phyloP scores from a whole-genome alignment of 1,140 invertebrate genomes.

The Pentalonia nigronervosa region DNA sequence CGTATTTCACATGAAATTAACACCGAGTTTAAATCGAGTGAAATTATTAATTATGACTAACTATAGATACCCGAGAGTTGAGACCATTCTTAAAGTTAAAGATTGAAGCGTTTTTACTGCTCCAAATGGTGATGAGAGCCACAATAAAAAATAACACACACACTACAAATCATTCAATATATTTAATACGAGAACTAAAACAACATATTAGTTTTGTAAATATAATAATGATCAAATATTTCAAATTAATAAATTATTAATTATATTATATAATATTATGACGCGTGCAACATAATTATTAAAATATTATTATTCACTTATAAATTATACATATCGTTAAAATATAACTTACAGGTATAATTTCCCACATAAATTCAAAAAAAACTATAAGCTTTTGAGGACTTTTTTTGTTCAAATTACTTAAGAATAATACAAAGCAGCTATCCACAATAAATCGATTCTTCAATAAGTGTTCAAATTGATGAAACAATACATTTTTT shows the following conservation, averaged over 20 bases:
- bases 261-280: neutral
- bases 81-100: neutral
- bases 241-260: neutral
- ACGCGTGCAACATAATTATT: neutral
- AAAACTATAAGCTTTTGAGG: neutral
- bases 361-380: slow-evolving; percentile 36
- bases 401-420: neutral
- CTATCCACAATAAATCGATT: neutral
- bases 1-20: neutral
- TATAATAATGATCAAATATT: neutral
- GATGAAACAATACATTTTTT: neutral
- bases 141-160: neutral
- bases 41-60: no score
- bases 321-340: neutral
- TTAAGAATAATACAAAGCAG: slow-evolving; percentile 9
- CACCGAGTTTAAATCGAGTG: no score
- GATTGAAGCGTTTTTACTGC: neutral
- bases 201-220: neutral
- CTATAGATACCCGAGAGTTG: no score
- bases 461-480: neutral
- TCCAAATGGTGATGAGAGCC: neutral
- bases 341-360: neutral
- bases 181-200: neutral
- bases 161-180: neutral
- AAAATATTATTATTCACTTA: neutral